These are phyloP conservation scores for Bedellia somnulentella DNA, from an alignment of 2,888 invertebrate species.

Conservation along the genomic window DNA sequence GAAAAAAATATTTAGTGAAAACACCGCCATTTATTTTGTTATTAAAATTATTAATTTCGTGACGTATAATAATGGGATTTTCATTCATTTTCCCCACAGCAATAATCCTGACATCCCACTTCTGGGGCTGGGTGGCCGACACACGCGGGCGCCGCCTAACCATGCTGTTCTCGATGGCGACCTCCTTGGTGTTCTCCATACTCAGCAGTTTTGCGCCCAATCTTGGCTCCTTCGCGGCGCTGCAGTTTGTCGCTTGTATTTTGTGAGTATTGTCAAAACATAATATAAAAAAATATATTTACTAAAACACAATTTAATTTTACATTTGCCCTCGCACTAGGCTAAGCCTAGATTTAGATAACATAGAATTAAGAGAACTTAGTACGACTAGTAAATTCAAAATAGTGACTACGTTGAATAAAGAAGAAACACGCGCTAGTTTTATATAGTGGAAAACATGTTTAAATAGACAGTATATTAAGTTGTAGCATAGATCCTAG, in stretches of 20 bases:
- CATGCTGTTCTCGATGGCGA: conserved; percentile 46
- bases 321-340: too few species aligned
- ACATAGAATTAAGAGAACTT: neutral
- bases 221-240: conserved; percentile 57
- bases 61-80: too few species aligned
- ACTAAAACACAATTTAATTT: neutral
- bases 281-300: neutral
- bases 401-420: too few species aligned
- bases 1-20: too few species aligned
- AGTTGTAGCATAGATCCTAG: too few species aligned
- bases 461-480: too few species aligned
- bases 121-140: conserved; percentile 82
- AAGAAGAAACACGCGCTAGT: too few species aligned
- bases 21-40: too few species aligned
- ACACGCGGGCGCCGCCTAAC: conserved; percentile 68
- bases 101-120: conserved; percentile 71
- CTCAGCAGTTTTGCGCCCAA: conserved; percentile 63
- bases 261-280: conserved; percentile 35
- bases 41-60: too few species aligned
- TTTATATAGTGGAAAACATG: too few species aligned
- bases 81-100: too few species aligned
- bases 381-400: neutral
- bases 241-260: conserved; percentile 68
- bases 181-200: conserved; percentile 56
- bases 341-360: neutral